These are phyloP conservation scores for Polypedilum pembai DNA, from an alignment of 1,140 invertebrate genomes.

Conservation along the genomic window DNA sequence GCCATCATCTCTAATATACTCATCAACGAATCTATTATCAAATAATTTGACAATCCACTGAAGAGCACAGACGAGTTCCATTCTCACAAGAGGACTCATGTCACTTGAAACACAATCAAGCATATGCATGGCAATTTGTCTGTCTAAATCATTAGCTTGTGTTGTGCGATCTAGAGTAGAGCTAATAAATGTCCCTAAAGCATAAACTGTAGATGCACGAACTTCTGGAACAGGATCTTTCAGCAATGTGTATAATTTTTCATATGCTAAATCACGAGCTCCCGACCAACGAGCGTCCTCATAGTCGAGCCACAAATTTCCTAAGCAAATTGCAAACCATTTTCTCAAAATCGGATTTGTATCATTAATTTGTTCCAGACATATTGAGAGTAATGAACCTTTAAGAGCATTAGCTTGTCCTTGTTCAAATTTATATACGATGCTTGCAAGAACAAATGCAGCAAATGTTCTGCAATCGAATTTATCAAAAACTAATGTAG, in stretches of 20 bases:
- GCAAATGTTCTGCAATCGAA: conserved; percentile 80
- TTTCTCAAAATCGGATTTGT: conserved; percentile 63
- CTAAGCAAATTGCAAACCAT: conserved; percentile 90
- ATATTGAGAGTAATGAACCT: conserved; percentile 80
- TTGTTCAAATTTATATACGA: conserved; percentile 79
- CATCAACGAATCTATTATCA: conserved; percentile 79
- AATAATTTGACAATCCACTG: conserved; percentile 87
- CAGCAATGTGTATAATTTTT: conserved; percentile 78
- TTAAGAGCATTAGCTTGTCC: conserved; percentile 83
- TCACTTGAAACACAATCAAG: conserved; percentile 70
- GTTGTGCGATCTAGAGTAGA: conserved; percentile 66
- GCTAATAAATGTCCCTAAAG: conserved; percentile 87
- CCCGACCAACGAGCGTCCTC: conserved; percentile 92
- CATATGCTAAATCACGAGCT: conserved; percentile 90
- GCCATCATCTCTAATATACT: conserved; percentile 50
- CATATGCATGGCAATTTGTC: conserved; percentile 79
- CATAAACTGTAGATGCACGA: conserved; percentile 81
- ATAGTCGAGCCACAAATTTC: conserved; percentile 88
- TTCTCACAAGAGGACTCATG: conserved; percentile 80
- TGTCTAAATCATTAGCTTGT: conserved; percentile 89
- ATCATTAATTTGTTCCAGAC: conserved; percentile 68
- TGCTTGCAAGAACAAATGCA: conserved; percentile 84
- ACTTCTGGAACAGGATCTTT: conserved; percentile 80
- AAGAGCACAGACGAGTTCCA: conserved; percentile 69
- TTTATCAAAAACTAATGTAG: conserved; percentile 56